Conservation (phyloP, 2,113 vertebrate genomes). For the Ptychochromis oligacanthus region DNA sequence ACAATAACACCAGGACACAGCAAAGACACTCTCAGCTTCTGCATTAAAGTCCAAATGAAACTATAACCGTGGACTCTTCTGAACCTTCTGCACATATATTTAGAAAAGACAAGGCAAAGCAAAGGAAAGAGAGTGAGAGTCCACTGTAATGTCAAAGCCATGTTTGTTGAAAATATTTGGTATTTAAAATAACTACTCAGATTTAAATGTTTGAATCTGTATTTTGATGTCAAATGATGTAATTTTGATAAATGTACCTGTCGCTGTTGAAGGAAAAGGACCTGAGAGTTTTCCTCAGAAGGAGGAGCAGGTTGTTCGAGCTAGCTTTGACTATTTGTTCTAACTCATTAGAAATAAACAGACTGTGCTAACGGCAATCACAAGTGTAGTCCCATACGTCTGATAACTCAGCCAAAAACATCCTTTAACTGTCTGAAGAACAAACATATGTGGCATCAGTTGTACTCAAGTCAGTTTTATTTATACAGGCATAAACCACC, state of each 20-base stretch:
- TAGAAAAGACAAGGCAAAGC: not conserved
- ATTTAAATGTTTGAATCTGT: constrained; percentile 35
- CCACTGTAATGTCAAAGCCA: constrained; percentile 34
- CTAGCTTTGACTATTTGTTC: constrained; percentile 7
- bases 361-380: not conserved
- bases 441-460: not conserved
- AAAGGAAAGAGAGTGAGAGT: not conserved
- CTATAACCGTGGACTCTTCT: not conserved
- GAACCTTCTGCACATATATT: not conserved
- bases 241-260: constrained; percentile 43
- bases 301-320: not conserved
- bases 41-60: not conserved
- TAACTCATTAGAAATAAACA: not conserved
- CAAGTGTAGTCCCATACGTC: not conserved
- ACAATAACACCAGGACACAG: not conserved
- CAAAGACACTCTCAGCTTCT: not conserved
- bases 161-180: constrained; percentile 21
- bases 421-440: not conserved
- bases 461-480: no score
- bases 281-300: not conserved
- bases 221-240: constrained; percentile 40
- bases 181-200: constrained; percentile 10
- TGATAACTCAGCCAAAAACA: not conserved
- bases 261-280: not conserved
- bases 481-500: not conserved